A percentile compares a stretch with the other conserved stretches of the same genome.
These are phyloP conservation scores for Catharus fuscescens DNA, from an alignment of 2,113 vertebrate genomes.

Conservation along the genomic window DNA sequence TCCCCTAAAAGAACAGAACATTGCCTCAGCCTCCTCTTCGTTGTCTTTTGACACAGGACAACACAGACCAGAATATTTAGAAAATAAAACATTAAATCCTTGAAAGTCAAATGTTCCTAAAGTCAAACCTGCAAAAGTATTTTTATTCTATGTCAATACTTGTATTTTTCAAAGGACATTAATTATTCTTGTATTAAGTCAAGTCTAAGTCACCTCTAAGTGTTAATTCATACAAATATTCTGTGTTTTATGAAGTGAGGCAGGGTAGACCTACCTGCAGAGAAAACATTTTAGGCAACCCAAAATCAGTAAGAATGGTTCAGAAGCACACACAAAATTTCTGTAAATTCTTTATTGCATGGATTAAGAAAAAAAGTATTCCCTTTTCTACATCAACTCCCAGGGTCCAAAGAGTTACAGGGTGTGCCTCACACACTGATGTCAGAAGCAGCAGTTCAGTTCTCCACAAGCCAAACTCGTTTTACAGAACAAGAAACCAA, in stretches of 20 bases:
- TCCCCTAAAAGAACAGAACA: not conserved
- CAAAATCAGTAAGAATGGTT: not conserved
- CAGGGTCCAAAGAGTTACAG: not conserved
- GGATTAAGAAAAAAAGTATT: constrained; percentile 54
- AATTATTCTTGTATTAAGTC: not conserved
- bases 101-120: not conserved
- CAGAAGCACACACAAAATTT: not conserved
- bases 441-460: not conserved
- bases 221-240: not conserved
- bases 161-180: not conserved
- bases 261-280: not conserved
- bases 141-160: not conserved
- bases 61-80: not conserved
- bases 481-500: not conserved
- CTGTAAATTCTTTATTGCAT: constrained; percentile 67
- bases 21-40: not conserved
- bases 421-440: not conserved
- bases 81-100: not conserved
- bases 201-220: not conserved
- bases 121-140: not conserved
- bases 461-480: not conserved
- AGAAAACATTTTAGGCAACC: not conserved
- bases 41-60: not conserved
- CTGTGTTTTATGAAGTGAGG: not conserved
- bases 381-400: constrained; percentile 28